These are phyloP conservation scores for Parnassius glacialis DNA, from an alignment of 2,888 invertebrate species.

Conservation along the genomic window DNA sequence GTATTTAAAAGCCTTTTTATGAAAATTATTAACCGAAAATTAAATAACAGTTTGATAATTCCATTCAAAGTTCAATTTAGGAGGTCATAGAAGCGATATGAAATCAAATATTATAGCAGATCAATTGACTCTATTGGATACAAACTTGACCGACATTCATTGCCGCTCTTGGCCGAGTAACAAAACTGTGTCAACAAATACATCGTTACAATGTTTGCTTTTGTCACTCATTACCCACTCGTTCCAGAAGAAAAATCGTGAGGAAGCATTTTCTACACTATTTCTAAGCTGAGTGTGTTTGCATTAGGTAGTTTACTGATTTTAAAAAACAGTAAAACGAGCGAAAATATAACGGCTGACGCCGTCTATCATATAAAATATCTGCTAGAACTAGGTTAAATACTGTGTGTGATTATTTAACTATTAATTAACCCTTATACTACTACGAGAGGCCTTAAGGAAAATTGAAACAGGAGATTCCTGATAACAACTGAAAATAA, in stretches of 20 bases:
- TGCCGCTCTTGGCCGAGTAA: conserved; percentile 42
- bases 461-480: too few species aligned
- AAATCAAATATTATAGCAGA: conserved; percentile 10
- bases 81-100: neutral
- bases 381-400: too few species aligned
- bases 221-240: conserved; percentile 38
- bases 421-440: too few species aligned
- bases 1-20: too few species aligned
- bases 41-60: too few species aligned
- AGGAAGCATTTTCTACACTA: conserved; percentile 31
- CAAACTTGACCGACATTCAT: conserved; percentile 42
- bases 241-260: conserved; percentile 32
- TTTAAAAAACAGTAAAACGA: neutral
- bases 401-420: too few species aligned
- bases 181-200: conserved; percentile 43
- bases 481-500: too few species aligned
- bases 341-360: too few species aligned
- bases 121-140: neutral
- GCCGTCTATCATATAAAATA: too few species aligned
- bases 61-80: too few species aligned
- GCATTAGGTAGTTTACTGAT: conserved; percentile 2
- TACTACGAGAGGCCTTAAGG: too few species aligned
- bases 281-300: conserved; percentile 24
- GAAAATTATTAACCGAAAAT: too few species aligned
- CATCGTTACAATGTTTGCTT: conserved; percentile 39